Percentiles rank a stretch among this genome's conserved stretches.
These are phyloP conservation scores for Whitmania pigra DNA, from an alignment of 1,140 invertebrate species.

Conservation along the genomic window DNA sequence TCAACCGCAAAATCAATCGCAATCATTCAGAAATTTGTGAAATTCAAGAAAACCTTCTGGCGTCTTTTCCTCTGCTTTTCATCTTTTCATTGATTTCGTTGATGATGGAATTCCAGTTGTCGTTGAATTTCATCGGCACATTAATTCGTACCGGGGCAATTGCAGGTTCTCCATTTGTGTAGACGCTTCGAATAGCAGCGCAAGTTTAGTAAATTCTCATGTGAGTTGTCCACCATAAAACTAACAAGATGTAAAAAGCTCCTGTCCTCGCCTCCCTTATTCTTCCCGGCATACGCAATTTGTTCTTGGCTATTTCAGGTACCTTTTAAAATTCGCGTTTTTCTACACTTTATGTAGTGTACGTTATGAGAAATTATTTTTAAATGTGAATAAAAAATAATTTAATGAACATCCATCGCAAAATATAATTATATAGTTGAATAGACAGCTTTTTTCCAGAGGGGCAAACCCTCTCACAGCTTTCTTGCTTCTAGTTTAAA, in stretches of 20 bases:
- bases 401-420: too few species aligned
- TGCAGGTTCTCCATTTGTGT: background rate
- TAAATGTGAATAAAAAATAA: too few species aligned
- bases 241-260: constrained; percentile 6
- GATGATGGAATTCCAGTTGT: background rate
- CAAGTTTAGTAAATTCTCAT: background rate
- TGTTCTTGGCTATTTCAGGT: constrained; percentile 3
- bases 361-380: too few species aligned
- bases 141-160: background rate
- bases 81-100: constrained; percentile 3
- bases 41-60: background rate
- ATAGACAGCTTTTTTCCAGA: too few species aligned
- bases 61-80: background rate
- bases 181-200: background rate
- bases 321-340: background rate
- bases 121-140: background rate
- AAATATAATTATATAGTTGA: too few species aligned
- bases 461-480: too few species aligned
- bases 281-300: background rate
- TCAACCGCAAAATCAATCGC: too few species aligned
- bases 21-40: too few species aligned
- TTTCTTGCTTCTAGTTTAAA: too few species aligned
- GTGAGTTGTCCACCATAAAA: background rate
- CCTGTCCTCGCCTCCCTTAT: background rate
- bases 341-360: background rate